A percentile compares a stretch with the other conserved stretches of the same genome.
Evolutionary conservation across 2,888 invertebrate genomes (phyloP).

Genomic region (Autographa pulchrina): DNA sequence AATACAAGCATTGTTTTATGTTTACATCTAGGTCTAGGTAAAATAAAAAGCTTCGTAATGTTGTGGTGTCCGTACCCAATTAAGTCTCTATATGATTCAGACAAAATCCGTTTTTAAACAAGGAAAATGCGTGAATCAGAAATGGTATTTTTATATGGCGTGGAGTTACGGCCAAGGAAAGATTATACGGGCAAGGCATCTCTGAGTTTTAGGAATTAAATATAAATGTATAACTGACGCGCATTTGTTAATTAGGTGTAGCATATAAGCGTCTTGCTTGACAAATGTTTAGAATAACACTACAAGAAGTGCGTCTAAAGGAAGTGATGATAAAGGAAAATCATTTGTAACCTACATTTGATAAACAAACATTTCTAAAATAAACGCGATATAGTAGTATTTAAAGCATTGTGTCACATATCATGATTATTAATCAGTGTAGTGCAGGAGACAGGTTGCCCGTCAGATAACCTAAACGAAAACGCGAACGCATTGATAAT

Average conservation of each 20-base stretch:
- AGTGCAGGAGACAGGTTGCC: conserved; percentile 84
- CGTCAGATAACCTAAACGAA: conserved; percentile 84
- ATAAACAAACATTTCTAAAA: background rate
- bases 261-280: background rate
- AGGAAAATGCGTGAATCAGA: conserved; percentile 57
- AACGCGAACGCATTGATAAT: conserved; percentile 81
- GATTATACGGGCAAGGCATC: conserved; percentile 26
- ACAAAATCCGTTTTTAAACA: conserved; percentile 53
- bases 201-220: conserved; percentile 20
- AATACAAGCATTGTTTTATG: conserved; percentile 15
- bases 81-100: conserved; percentile 50
- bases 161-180: conserved; percentile 42
- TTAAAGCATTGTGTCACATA: conserved; percentile 14
- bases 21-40: conserved; percentile 45
- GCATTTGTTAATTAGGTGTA: background rate
- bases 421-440: conserved; percentile 56
- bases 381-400: background rate
- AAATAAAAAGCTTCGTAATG: conserved; percentile 34
- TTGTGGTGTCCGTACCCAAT: conserved; percentile 33
- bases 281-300: background rate
- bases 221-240: conserved; percentile 20
- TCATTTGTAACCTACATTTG: conserved; percentile 5
- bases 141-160: conserved; percentile 52
- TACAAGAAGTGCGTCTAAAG: background rate
- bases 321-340: background rate